phyloP scores from a whole-genome alignment of 1,140 invertebrate genomes.

The Tigriopus japonicus region DNA sequence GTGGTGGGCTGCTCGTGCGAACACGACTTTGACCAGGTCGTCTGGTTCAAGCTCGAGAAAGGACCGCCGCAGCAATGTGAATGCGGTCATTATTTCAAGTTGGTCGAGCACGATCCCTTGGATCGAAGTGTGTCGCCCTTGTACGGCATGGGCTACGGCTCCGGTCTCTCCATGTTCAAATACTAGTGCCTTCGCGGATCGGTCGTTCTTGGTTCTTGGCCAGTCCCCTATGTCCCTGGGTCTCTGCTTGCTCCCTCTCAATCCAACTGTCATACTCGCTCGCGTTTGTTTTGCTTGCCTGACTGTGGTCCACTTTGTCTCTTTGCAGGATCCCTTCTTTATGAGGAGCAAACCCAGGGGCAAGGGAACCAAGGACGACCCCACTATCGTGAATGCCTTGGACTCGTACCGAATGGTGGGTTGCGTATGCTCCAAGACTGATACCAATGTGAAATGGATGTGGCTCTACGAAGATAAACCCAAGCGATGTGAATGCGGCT shows the following conservation, averaged over 20 bases:
- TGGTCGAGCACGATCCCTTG: constrained; percentile 25
- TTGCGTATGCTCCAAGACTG: constrained; percentile 89
- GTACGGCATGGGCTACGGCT: neutral
- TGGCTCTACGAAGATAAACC: constrained; percentile 71
- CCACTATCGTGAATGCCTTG: constrained; percentile 71
- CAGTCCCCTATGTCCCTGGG: neutral
- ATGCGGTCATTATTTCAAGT: constrained; percentile 91
- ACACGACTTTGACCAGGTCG: constrained; percentile 64
- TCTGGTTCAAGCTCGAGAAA: constrained; percentile 83
- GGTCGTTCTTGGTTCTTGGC: neutral
- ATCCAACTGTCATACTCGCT: no score
- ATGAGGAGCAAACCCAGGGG: neutral
- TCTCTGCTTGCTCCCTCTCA: neutral
- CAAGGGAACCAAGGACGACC: constrained; percentile 57
- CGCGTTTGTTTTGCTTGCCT: no score
- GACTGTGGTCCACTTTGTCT: constrained; percentile 11
- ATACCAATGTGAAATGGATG: constrained; percentile 73
- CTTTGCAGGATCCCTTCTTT: constrained; percentile 53
- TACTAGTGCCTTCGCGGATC: neutral
- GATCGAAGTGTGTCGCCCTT: neutral
- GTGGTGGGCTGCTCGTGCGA: constrained; percentile 92
- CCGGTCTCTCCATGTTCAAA: neutral
- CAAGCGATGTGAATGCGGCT: constrained; percentile 79
- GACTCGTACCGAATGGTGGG: constrained; percentile 75
- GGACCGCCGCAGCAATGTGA: constrained; percentile 73